Evolutionary conservation across 2,888 invertebrate genomes (phyloP), one percentile per base, ranked within the genome.

Genomic region (Eulithis testata): DNA sequence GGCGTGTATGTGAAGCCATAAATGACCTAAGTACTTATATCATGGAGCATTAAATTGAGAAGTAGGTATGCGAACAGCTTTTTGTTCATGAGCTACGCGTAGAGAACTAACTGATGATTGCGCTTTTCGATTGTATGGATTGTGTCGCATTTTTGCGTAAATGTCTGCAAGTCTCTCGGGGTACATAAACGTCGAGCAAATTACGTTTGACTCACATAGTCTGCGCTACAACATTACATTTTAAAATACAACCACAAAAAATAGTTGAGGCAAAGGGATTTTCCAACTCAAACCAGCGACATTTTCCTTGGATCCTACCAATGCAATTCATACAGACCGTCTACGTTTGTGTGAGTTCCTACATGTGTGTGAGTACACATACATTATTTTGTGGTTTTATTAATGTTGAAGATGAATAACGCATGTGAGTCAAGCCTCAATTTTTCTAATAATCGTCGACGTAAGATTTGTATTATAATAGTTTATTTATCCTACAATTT

Each of bases 41-140:
- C 12, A 37, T 8, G 51, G n/a, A 9, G 51, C 49, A 53, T 11
- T 51, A n/a, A 27, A 40, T 49, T 14, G 63, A 36, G 27, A n/a
- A 44, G 31, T n/a, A 44, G 7, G 37, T 50, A 55, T 37, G 43
- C 40, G 49, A 51, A 51, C 55, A 44, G 60, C 57, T 51, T 43
- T 60, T 56, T 57, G 59, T 58, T 66, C 64, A 55, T 51, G 65
- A 63, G 52, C 65, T 63, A 61, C 51, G 59, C 58, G 55, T 66
- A 65, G 47, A 70, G 67, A 76, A 71, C 72, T 76, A 40, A 78
- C 74, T 71, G 68, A 73, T 70, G 65, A 74, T 68, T 75, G 66
- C 73, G 71, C 76, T 76, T 73, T 65, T 71, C 68, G 72, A 71
- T 68, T 65, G 72, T 72, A 74, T 75, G 69, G 70, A 65, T 69